phyloP scores from a whole-genome alignment of 2,113 vertebrate species.

The Amblyopsis rosae region DNA sequence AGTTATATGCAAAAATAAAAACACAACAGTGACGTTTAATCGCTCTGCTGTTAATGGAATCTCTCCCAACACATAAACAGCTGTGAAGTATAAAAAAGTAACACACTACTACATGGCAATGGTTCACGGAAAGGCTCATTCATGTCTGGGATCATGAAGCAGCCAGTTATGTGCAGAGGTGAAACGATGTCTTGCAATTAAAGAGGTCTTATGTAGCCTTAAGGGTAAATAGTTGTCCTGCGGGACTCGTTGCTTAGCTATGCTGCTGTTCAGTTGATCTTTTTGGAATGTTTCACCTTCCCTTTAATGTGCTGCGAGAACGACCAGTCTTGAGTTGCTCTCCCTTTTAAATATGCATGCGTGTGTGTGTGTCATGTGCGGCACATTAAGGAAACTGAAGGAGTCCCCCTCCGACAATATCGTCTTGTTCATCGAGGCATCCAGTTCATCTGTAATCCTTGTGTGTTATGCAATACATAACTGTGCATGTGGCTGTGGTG shows the following conservation, averaged over 20 bases:
- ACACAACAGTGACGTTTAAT: no score
- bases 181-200: conserved; percentile 11
- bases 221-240: conserved; percentile 29
- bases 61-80: not conserved
- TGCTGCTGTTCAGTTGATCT: conserved; percentile 4
- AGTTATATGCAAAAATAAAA: not conserved
- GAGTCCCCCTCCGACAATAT: conserved; percentile 10
- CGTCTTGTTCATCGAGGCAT: not conserved
- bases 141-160: conserved; percentile 1
- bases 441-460: no score
- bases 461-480: no score
- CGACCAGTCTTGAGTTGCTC: conserved; percentile 22
- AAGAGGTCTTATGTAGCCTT: conserved; percentile 15
- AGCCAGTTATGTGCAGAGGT: conserved; percentile 18
- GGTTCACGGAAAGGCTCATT: conserved; percentile 16
- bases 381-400: not conserved
- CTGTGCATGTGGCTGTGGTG: no score
- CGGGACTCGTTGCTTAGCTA: conserved; percentile 18
- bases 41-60: no score
- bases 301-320: conserved; percentile 17
- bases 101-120: conserved; percentile 14
- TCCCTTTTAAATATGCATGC: conserved; percentile 35
- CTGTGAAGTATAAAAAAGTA: not conserved
- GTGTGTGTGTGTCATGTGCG: conserved; percentile 32
- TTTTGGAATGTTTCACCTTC: conserved; percentile 29